phyloP scores from a whole-genome alignment of 1,140 invertebrate species.

The Megalonaias nervosa region DNA sequence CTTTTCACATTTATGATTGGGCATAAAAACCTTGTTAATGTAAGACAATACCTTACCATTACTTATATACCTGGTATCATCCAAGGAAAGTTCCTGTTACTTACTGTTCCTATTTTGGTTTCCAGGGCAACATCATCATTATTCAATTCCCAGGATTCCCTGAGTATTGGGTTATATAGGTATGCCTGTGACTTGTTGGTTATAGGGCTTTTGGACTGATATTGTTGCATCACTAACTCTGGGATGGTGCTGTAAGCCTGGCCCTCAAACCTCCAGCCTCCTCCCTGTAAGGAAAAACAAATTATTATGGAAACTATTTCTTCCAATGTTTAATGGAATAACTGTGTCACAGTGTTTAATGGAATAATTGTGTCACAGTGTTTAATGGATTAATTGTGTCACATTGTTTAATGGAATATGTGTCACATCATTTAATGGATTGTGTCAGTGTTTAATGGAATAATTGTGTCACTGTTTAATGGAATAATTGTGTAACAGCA shows the following conservation, averaged over 20 bases:
- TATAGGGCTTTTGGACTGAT: conserved; percentile 86
- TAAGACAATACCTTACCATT: too few relatives aligned
- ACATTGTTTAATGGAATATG: neutral
- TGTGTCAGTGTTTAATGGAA: neutral
- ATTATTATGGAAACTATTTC: neutral
- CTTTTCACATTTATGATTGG: too few relatives aligned
- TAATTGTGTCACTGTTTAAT: neutral
- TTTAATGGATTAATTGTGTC: too few relatives aligned
- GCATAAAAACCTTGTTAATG: too few relatives aligned
- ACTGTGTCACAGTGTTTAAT: too few relatives aligned
- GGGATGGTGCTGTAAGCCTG: conserved; percentile 92
- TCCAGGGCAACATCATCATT: conserved; percentile 95
- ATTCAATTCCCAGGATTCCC: conserved; percentile 97
- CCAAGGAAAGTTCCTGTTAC: conserved; percentile 39
- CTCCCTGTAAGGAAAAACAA: conserved; percentile 74
- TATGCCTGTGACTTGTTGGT: conserved; percentile 94
- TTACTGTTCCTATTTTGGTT: conserved; percentile 95
- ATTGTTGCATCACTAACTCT: conserved; percentile 91
- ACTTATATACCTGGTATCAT: neutral
- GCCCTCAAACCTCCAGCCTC: conserved; percentile 94
- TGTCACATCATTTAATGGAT: too few relatives aligned
- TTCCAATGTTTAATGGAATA: neutral
- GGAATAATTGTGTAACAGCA: too few relatives aligned
- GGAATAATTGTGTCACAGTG: neutral
- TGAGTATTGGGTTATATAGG: conserved; percentile 86